Evolutionary conservation across 2,113 vertebrate genomes (phyloP), one percentile per base, ranked within the genome.

Genomic region (Noturus placidus): DNA sequence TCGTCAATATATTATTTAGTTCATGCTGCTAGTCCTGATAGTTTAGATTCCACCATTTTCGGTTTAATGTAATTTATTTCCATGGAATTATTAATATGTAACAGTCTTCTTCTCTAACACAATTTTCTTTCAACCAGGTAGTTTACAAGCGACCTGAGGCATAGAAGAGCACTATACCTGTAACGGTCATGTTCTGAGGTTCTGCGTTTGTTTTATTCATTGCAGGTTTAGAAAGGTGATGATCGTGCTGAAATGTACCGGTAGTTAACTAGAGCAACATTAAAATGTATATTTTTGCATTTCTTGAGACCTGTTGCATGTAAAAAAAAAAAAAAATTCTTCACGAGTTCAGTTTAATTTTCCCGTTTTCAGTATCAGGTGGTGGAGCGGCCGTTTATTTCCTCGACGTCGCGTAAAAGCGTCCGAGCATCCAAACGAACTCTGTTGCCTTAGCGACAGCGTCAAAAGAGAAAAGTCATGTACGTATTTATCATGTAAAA

Each of bases 41-140:
- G 87, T 84, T 84, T 84, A 67, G 59, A 69, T 42, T 50, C 69
- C n/a, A 27, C 50, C 15, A 3, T 83, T 87, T 61, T 56, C 50
- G 33, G 54, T 74, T 54, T 56, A 78, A 84, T 87, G 87, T 87
- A 88, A 88, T 88, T 88, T 88, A 88, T 87, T 87, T 78, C 70
- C 81, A 38, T 61, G 33, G 42, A 82, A 61, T 61, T 35, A 38
- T 59, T 59, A 81, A 81, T 81, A 59, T 59, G 56, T 33, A 80
- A 57, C 54, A 13, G 11, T 74, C 35, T 61, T 50, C 19, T 59
- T 83, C 35, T 87, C 83, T 88, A 77, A 87, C 69, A 52, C 42
- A 0, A 56, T 56, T 27, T 83, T 61, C 38, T 74, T 87, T 83
- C 33, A 83, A 65, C 11, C 30, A 22, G 67, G 82, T 84, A 88